Conservation (phyloP, 2,797 vertebrate species). For the Galaxias olidus region DNA sequence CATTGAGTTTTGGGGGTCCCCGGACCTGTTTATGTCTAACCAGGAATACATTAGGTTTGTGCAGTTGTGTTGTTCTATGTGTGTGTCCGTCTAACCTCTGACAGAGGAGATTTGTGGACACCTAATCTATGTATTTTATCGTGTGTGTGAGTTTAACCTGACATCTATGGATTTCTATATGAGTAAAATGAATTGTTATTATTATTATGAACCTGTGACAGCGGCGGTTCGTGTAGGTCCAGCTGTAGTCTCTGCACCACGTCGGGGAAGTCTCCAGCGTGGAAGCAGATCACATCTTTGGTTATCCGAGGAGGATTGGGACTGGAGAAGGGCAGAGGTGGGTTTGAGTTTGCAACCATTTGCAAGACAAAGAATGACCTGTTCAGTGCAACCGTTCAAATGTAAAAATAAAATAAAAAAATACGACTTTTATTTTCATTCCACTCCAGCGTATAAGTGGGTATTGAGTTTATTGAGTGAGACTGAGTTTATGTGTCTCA, state of each 20-base stretch:
- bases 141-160: neutral
- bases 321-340: slow-evolving; percentile 62
- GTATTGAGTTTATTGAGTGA: neutral
- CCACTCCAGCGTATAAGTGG: too few species aligned
- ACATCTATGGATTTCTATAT: neutral
- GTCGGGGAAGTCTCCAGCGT: slow-evolving; percentile 92
- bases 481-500: neutral
- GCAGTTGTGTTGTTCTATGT: neutral
- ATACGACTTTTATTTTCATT: too few species aligned
- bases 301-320: slow-evolving; percentile 92
- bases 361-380: too few species aligned
- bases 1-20: too few species aligned
- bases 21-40: too few species aligned
- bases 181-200: neutral
- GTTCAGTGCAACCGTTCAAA: too few species aligned
- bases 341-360: neutral
- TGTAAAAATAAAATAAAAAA: too few species aligned
- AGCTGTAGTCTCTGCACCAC: slow-evolving; percentile 95
- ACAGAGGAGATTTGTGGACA: neutral
- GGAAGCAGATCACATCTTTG: slow-evolving; percentile 99
- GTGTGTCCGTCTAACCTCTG: slow-evolving; percentile 2
- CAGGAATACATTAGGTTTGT: neutral
- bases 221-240: slow-evolving; percentile 93
- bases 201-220: slow-evolving; percentile 85
- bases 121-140: neutral